These are phyloP conservation scores for Latrodectus hesperus DNA, from an alignment of 2,888 invertebrate genomes.

Conservation along the genomic window DNA sequence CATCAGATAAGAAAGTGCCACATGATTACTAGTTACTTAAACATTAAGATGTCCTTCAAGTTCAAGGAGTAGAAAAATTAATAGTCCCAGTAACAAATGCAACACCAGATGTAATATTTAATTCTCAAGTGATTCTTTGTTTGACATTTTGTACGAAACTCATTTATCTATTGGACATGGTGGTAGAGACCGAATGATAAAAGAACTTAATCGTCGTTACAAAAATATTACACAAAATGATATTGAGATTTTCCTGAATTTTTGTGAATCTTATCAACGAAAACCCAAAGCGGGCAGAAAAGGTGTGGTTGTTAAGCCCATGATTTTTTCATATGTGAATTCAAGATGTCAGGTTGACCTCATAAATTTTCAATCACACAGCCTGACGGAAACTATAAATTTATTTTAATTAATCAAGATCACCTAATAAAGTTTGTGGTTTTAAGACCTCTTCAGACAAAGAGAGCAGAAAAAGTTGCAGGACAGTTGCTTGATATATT, in stretches of 20 bases:
- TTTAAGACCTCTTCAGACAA: constrained; percentile 67
- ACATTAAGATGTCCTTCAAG: too few species aligned
- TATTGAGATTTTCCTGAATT: constrained; percentile 17
- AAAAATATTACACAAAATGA: constrained; percentile 41
- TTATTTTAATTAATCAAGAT: constrained; percentile 71
- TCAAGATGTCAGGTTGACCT: constrained; percentile 69
- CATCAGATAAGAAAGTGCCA: too few species aligned
- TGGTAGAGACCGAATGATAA: constrained; percentile 36
- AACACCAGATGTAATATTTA: constrained; percentile 43
- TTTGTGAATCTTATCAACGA: constrained; percentile 39
- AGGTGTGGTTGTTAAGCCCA: constrained; percentile 24
- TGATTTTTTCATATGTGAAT: constrained; percentile 28
- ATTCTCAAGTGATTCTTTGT: constrained; percentile 35
- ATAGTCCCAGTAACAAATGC: constrained; percentile 41
- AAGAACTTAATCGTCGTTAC: constrained; percentile 38
- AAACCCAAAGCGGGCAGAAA: constrained; percentile 19
- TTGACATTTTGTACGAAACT: constrained; percentile 31
- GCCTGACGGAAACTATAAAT: constrained; percentile 69
- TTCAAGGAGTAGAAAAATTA: constrained; percentile 38
- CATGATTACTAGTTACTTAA: too few species aligned
- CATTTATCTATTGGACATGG: constrained; percentile 23
- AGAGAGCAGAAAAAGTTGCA: constrained; percentile 63
- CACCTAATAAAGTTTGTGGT: constrained; percentile 70
- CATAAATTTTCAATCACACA: constrained; percentile 69
- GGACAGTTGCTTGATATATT: constrained; percentile 61